These are phyloP conservation scores for Pachypsylla venusta DNA, from an alignment of 1,140 invertebrate genomes.

Conservation along the genomic window DNA sequence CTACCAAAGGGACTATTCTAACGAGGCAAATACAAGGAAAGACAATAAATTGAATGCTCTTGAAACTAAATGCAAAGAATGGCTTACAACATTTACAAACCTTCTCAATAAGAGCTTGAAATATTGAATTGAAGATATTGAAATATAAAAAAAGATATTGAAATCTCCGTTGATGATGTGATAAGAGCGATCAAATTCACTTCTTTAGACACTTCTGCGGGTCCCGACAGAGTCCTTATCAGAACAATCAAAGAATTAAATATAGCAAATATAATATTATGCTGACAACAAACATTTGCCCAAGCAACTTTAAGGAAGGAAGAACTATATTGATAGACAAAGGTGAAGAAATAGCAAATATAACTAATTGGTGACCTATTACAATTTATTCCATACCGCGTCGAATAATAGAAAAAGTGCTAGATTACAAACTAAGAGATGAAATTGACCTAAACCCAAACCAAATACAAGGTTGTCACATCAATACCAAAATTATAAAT, in stretches of 20 bases:
- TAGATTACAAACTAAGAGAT: not conserved
- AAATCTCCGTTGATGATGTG: too few relatives aligned
- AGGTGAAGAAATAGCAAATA: not conserved
- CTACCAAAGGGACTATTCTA: too few relatives aligned
- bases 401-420: not conserved
- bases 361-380: not conserved
- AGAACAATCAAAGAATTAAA: not conserved
- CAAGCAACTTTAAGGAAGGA: not conserved
- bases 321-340: not conserved
- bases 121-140: too few relatives aligned
- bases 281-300: not conserved
- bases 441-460: not conserved
- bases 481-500: not conserved
- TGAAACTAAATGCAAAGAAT: too few relatives aligned
- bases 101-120: too few relatives aligned
- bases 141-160: too few relatives aligned
- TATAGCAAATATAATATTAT: not conserved
- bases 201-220: not conserved
- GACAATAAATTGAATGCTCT: too few relatives aligned
- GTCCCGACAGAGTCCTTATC: not conserved
- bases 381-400: not conserved
- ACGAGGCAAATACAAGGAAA: too few relatives aligned
- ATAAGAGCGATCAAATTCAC: not conserved
- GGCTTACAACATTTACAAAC: too few relatives aligned
- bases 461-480: not conserved